Conservation (phyloP, 2,113 vertebrate genomes). For the Pomatostomus ruficeps region DNA sequence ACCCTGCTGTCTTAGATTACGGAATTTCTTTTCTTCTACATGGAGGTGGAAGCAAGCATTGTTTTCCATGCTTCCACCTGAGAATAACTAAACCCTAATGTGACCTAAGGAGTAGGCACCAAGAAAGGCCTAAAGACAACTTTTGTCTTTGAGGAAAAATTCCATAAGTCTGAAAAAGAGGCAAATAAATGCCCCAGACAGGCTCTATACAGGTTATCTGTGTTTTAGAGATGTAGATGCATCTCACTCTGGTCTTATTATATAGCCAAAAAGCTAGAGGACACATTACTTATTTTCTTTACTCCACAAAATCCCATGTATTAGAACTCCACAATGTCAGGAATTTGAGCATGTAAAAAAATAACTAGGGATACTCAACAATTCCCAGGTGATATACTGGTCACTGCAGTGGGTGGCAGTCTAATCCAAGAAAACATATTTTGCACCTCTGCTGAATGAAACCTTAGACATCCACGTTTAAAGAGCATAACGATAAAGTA, state of each 20-base stretch:
- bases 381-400: background rate
- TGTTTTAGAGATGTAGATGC: background rate
- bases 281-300: background rate
- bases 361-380: background rate
- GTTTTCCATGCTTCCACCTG: background rate
- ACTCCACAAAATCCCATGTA: background rate
- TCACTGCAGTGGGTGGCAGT: background rate
- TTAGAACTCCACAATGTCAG: background rate
- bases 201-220: background rate
- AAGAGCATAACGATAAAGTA: background rate
- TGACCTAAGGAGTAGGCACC: background rate
- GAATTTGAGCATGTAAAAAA: background rate
- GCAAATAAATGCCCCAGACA: background rate
- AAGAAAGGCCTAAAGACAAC: background rate
- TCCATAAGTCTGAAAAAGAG: background rate
- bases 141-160: background rate
- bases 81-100: background rate
- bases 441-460: background rate
- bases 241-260: background rate
- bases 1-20: background rate
- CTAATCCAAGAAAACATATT: background rate
- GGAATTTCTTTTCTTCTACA: background rate
- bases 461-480: background rate
- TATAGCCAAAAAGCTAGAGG: background rate
- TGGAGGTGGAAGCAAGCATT: background rate